Evolutionary conservation across 2,113 vertebrate genomes (phyloP).

Genomic region (Sebastes fasciatus): DNA sequence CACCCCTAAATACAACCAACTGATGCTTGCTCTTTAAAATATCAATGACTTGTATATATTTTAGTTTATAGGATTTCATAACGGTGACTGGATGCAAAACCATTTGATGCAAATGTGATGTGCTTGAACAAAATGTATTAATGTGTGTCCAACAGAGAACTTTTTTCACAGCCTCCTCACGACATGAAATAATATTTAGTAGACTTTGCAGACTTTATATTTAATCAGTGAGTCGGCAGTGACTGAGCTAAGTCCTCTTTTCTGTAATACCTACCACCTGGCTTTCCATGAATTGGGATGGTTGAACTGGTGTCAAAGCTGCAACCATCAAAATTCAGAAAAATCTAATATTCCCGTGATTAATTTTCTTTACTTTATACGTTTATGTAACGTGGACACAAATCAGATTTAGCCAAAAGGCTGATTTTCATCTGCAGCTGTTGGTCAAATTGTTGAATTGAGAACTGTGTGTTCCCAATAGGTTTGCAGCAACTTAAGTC

Average conservation of each 20-base stretch:
- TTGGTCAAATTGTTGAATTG: neutral
- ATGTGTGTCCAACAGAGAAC: neutral
- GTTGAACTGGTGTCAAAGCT: neutral
- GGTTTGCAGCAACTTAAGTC: neutral
- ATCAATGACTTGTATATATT: neutral
- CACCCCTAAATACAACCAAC: neutral
- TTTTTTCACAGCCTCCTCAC: neutral
- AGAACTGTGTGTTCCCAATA: neutral
- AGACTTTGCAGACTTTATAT: neutral
- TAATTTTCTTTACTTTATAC: neutral
- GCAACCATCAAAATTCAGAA: neutral
- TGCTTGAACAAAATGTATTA: neutral
- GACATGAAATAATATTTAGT: neutral
- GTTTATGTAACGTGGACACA: no score
- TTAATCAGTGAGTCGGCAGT: neutral
- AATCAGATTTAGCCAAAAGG: neutral
- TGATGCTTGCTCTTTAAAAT: neutral
- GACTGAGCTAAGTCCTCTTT: neutral
- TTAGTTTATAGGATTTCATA: neutral
- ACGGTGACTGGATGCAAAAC: neutral
- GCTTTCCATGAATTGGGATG: neutral
- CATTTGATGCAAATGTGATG: neutral
- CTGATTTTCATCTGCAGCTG: neutral
- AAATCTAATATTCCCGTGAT: neutral
- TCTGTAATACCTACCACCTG: neutral